Base-by-base conservation (phyloP, 2,888 invertebrate genomes). In the Caenorhabditis wallacei region DNA sequence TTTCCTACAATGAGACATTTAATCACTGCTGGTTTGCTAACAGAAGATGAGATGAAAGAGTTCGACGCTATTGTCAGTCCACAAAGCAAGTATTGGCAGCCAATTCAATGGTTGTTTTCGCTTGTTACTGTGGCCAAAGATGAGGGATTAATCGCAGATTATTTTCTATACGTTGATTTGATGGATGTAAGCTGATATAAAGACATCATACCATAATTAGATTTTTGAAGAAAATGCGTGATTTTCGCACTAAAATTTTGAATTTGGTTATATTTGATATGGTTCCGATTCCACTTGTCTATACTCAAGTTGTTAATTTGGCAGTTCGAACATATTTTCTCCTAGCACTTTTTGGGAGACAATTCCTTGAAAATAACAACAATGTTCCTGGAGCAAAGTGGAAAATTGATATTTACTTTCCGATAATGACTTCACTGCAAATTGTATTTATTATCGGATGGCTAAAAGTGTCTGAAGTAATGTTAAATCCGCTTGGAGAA, bases 361-460 rank as follows among this genome's bases (percentile, higher is more conserved):
- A 90, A 59, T 90, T 88, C 56, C 75, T 90, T 2, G 80, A 84
- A 30, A 64, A 71, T 0, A 72, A 57, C 2, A 57, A 82, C 1
- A 72, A 80, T 20, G 85, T 85, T 37, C 83, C 82, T 8, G 83
- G 84, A 8, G 80, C 76, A 8, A 75, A 75, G 18, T 54, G 51
- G 57, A 79, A 87, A 66, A 72, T 88, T 13, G 90, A 90, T 68
- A 61, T 89, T 11, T 85, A 87, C 54, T 82, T 90, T 3, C 90
- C 90, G 0, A 81, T 90, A 10, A 88, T 89, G 87, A 88, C 89
- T 7, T 87, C 89, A 22, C 79, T 90, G 3, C 90, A 90, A 80
- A 88, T 89, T 57, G 57, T 90, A n/a, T 90, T 90, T 59, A 89
- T 89, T 40, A 84, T 90, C 18, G 90, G 90, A 10, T 90, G 90